Evolutionary conservation across 2,113 vertebrate species (phyloP).

Genomic region (Dasyornis broadbenti): DNA sequence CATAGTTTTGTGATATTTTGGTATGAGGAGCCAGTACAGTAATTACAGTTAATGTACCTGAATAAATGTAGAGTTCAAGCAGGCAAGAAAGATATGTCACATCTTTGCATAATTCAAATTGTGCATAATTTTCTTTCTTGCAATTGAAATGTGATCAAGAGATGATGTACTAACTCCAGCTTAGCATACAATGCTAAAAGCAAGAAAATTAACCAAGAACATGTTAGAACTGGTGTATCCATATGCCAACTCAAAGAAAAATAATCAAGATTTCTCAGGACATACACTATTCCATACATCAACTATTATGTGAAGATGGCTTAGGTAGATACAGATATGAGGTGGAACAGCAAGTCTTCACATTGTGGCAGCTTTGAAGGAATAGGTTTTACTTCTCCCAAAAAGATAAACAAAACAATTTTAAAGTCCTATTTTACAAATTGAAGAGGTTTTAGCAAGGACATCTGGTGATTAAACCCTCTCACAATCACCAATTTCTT

Average conservation of each 20-base stretch:
- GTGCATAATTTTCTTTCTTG: not conserved
- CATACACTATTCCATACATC: not conserved
- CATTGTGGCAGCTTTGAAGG: not conserved
- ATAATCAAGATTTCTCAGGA: not conserved
- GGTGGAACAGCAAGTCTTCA: not conserved
- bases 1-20: conserved; percentile 17
- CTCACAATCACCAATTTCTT: not conserved
- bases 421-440: not conserved
- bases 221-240: not conserved
- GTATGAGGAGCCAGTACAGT: not conserved
- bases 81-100: not conserved
- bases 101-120: not conserved
- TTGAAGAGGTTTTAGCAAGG: not conserved
- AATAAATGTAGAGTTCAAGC: not conserved
- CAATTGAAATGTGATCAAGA: not conserved
- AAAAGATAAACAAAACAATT: not conserved
- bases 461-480: not conserved
- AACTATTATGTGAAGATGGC: not conserved
- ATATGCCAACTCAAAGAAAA: not conserved
- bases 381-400: not conserved
- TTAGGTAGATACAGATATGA: not conserved
- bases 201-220: not conserved
- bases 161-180: not conserved
- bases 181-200: not conserved
- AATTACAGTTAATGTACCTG: conserved; percentile 7